These are phyloP conservation scores for Notarius lentiginosus DNA, from an alignment of 2,113 vertebrate genomes.

Conservation along the genomic window DNA sequence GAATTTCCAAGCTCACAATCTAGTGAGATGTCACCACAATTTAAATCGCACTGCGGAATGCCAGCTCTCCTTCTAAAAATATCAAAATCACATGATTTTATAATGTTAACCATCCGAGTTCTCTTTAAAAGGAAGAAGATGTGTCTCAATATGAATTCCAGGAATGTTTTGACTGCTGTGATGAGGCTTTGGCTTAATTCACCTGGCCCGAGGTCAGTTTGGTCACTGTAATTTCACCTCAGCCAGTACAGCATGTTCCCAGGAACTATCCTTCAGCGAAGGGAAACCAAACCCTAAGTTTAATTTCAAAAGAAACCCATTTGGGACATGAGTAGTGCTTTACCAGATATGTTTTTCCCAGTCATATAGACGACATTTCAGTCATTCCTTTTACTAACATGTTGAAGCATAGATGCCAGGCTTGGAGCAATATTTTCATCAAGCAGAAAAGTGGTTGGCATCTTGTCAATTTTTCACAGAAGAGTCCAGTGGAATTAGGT, in stretches of 20 bases:
- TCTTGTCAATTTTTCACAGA: slow-evolving; percentile 50
- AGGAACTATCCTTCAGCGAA: slow-evolving; percentile 38
- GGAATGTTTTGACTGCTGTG: slow-evolving; percentile 27
- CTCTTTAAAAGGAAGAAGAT: neutral
- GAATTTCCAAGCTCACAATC: neutral
- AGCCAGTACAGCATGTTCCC: slow-evolving; percentile 34
- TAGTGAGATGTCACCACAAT: slow-evolving; percentile 4
- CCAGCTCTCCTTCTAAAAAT: neutral
- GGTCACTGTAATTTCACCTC: slow-evolving; percentile 19
- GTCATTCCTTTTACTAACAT: slow-evolving; percentile 40
- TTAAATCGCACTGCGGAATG: neutral
- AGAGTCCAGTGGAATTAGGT: slow-evolving; percentile 45
- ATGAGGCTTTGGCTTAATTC: slow-evolving; percentile 22
- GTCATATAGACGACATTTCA: slow-evolving; percentile 43
- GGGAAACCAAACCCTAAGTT: slow-evolving; percentile 27
- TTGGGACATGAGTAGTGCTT: slow-evolving; percentile 20
- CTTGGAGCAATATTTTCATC: slow-evolving; percentile 36
- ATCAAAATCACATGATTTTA: neutral
- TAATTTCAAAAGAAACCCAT: slow-evolving; percentile 24
- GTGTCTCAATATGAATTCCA: slow-evolving; percentile 17
- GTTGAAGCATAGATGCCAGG: slow-evolving; percentile 18
- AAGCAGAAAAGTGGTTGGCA: slow-evolving; percentile 36
- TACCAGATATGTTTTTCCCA: slow-evolving; percentile 22
- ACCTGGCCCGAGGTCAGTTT: slow-evolving; percentile 21
- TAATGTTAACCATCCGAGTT: neutral